Evolutionary conservation across 1,140 invertebrate genomes (phyloP), one percentile per base, ranked within the genome.

Genomic region (Ctenoplectra terminalis): DNA sequence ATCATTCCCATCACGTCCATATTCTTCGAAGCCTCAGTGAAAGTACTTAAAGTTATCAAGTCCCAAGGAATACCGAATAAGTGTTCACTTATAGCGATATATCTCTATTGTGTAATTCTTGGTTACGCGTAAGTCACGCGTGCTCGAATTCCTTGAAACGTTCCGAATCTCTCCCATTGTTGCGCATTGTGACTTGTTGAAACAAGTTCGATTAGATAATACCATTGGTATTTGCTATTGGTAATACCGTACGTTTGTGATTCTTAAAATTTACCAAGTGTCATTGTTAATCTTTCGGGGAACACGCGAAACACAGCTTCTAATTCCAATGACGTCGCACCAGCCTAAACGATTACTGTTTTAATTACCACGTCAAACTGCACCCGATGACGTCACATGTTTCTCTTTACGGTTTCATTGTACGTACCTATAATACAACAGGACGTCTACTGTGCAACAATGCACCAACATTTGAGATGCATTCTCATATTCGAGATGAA

Each of bases 101-200:
- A 91, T 90, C 88, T 83, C 40, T 79, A 88, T 93, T 92, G 91
- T 90, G 91, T 88, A 92, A 92, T 77, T 83, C 79, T 64, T 29
- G 81, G 90, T 90, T 91, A 87, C 81, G 81, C 66, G 70, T 67
- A 70, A 86, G 56, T 77, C 75, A 67, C 5, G 73, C 52, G 46
- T 66, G 50, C 29, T 46, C 56, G 58, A 54, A 61, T 61, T 80
- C 29, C 11, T 50, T 29, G 43, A 63, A 74, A 29, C 20, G 58
- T 80, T 50, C 37, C 54, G 26, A 56, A 70, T 29, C 37, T 40
- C 31, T 34, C 15, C 37, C 6, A 0, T 23, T 0, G 29, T 81
- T 83, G 58, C 40, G 26, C 29, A n/a, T 61, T 43, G n/a, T 4
- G 20, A 83, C 40, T 48, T 20, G 5, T n/a, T 4, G 9, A 63